Evolutionary conservation across 2,797 vertebrate species (phyloP).

Genomic region (Sciurus carolinensis): DNA sequence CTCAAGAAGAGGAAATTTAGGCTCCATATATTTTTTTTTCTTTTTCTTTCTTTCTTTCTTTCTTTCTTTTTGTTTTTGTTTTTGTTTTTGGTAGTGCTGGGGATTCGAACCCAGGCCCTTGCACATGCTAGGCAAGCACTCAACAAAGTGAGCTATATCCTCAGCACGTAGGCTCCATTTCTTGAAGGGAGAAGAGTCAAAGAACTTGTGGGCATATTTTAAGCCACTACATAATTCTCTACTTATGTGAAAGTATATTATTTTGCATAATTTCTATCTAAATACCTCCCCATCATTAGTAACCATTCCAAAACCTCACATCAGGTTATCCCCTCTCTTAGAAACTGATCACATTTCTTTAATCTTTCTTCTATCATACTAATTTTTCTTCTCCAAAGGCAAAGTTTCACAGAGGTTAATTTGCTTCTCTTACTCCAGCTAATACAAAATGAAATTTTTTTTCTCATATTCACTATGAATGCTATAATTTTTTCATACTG

Average conservation of each 20-base stretch:
- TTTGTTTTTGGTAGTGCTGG: too few relatives aligned
- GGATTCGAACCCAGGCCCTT: too few relatives aligned
- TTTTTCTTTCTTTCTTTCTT: too few relatives aligned
- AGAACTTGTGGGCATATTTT: conserved; percentile 29
- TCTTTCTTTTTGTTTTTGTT: too few relatives aligned
- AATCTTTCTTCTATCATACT: conserved; percentile 35
- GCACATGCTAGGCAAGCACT: too few relatives aligned
- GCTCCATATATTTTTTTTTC: background rate
- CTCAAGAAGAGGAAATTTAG: background rate
- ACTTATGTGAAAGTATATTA: conserved; percentile 13
- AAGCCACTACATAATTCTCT: background rate
- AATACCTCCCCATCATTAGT: conserved; percentile 4
- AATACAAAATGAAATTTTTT: conserved; percentile 37
- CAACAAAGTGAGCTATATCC: too few relatives aligned
- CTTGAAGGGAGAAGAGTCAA: background rate
- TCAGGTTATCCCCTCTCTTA: conserved; percentile 36
- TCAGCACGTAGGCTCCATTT: background rate
- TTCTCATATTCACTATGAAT: background rate
- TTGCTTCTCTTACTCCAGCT: conserved; percentile 41
- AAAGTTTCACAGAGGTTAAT: conserved; percentile 52
- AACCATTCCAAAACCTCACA: conserved; percentile 45
- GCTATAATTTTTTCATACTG: conserved; percentile 14
- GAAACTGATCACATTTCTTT: conserved; percentile 56
- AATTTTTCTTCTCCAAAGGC: conserved; percentile 57
- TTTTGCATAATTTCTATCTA: conserved; percentile 22